Percentiles rank a stretch among this genome's conserved stretches.
These are phyloP conservation scores for Crematogaster levior DNA, from an alignment of 2,888 invertebrate species.

Conservation along the genomic window DNA sequence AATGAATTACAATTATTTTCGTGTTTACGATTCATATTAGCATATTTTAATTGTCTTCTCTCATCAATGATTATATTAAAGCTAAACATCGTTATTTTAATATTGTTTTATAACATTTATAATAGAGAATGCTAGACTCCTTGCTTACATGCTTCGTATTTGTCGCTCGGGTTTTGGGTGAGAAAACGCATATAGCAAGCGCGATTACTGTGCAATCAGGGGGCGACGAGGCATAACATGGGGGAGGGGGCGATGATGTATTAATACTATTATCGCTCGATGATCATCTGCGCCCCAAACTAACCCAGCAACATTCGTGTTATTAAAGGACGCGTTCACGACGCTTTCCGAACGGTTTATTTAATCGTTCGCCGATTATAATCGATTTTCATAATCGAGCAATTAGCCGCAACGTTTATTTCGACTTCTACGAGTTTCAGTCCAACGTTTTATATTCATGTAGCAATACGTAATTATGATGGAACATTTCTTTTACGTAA, in stretches of 20 bases:
- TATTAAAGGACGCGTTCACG: constrained; percentile 79
- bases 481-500: not conserved
- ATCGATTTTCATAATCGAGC: constrained; percentile 47
- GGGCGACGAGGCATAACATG: constrained; percentile 76
- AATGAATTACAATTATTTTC: not conserved
- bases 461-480: not conserved
- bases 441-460: no score
- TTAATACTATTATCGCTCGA: constrained; percentile 82
- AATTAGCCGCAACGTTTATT: not conserved
- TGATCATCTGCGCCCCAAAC: constrained; percentile 76
- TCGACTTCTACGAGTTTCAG: not conserved
- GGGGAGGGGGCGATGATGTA: constrained; percentile 81
- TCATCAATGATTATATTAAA: not conserved
- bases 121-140: not conserved
- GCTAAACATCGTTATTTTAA: not conserved
- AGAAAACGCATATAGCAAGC: constrained; percentile 73
- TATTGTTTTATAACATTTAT: not conserved
- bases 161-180: constrained; percentile 68
- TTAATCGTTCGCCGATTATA: constrained; percentile 67
- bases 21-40: not conserved
- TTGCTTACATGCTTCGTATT: constrained; percentile 52
- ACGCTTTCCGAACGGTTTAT: constrained; percentile 76
- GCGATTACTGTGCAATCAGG: constrained; percentile 78
- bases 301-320: constrained; percentile 70
- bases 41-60: not conserved